Evolutionary conservation across 2,113 vertebrate genomes (phyloP).

Genomic region (Mastomys natalensis): DNA sequence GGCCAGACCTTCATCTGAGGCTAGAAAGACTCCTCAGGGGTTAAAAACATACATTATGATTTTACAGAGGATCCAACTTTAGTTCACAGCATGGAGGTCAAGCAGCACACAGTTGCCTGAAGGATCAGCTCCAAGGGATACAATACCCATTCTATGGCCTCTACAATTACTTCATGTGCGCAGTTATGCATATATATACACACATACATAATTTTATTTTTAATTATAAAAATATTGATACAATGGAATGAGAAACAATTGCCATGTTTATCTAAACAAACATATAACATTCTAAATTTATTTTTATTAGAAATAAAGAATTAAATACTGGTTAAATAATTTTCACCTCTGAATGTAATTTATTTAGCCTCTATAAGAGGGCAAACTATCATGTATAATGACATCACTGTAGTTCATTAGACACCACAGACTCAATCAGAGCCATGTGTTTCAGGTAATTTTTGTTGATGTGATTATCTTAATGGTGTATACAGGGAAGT

Average conservation of each 20-base stretch:
- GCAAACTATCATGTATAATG: background rate
- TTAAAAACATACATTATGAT: background rate
- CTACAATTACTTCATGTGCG: background rate
- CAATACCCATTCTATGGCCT: too few relatives aligned
- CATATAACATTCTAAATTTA: background rate
- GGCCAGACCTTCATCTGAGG: background rate
- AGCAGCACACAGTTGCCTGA: background rate
- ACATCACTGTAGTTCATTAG: background rate
- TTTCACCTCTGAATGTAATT: background rate
- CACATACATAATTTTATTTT: background rate
- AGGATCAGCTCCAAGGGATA: background rate
- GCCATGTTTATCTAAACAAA: background rate
- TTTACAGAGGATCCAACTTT: background rate
- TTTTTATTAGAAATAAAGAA: background rate
- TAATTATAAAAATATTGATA: background rate
- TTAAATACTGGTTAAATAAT: background rate
- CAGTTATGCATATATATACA: background rate
- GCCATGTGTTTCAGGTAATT: accelerated
- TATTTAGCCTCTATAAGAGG: too few relatives aligned
- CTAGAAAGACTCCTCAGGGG: background rate
- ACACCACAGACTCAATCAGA: background rate
- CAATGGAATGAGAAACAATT: background rate
- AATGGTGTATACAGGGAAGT: too few relatives aligned
- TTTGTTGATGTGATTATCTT: background rate
- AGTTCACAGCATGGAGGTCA: background rate